A percentile compares a stretch with the other conserved stretches of the same genome.
Evolutionary conservation across 1,140 invertebrate species (phyloP).

Genomic region (Lutraria rhynchaena): DNA sequence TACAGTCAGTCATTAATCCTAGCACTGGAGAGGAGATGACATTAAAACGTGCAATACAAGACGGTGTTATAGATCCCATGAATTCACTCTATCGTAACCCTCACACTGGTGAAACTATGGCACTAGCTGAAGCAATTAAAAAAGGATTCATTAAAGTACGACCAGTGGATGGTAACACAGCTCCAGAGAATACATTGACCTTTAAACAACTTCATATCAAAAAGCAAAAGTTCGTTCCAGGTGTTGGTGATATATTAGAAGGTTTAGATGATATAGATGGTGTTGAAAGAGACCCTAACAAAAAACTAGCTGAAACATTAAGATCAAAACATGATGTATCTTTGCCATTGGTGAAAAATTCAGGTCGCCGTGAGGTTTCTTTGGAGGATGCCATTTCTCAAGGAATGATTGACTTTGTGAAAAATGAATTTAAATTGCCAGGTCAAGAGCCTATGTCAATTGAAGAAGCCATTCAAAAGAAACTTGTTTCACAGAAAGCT

Average conservation of each 20-base stretch:
- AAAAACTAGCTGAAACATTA: slow-evolving; percentile 76
- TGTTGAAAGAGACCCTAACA: slow-evolving; percentile 79
- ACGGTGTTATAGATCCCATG: slow-evolving; percentile 75
- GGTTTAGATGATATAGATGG: slow-evolving; percentile 84
- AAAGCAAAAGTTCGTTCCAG: slow-evolving; percentile 80
- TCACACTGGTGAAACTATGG: slow-evolving; percentile 78
- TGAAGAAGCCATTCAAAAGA: slow-evolving; percentile 91
- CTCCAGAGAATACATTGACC: slow-evolving; percentile 88
- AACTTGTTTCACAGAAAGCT: slow-evolving; percentile 93
- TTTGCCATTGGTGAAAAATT: slow-evolving; percentile 36
- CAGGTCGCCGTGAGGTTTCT: slow-evolving; percentile 85
- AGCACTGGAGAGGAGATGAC: slow-evolving; percentile 75
- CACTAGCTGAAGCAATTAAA: slow-evolving; percentile 84
- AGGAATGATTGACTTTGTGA: slow-evolving; percentile 86
- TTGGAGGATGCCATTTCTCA: slow-evolving; percentile 91
- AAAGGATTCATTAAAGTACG: slow-evolving; percentile 83
- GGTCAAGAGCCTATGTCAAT: slow-evolving; percentile 86
- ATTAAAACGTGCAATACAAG: slow-evolving; percentile 75
- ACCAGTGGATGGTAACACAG: slow-evolving; percentile 36
- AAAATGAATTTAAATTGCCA: slow-evolving; percentile 77
- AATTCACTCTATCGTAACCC: slow-evolving; percentile 77
- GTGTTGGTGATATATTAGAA: slow-evolving; percentile 90
- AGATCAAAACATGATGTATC: slow-evolving; percentile 60
- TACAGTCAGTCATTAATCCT: slow-evolving; percentile 75
- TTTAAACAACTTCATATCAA: slow-evolving; percentile 76